Conservation (phyloP, 2,113 vertebrate genomes). For the Elephas maximus region DNA sequence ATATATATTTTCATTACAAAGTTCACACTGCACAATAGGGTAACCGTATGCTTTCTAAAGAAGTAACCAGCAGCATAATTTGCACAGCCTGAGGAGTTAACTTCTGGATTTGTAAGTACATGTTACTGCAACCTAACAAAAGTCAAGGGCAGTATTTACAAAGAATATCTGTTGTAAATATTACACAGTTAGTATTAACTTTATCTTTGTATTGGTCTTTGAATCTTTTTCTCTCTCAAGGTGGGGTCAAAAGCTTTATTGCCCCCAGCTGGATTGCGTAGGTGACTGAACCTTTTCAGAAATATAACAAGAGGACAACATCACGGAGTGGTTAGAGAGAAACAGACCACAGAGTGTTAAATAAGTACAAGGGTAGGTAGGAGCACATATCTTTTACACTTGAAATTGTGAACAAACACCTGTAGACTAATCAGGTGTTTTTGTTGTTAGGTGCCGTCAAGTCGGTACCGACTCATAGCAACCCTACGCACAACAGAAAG, state of each 20-base stretch:
- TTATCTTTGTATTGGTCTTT: background rate
- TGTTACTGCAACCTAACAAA: background rate
- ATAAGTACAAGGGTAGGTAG: background rate
- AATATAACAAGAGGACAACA: background rate
- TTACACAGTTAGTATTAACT: background rate
- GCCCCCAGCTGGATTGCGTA: background rate
- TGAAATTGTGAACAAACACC: background rate
- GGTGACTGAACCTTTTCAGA: background rate
- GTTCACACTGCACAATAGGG: background rate
- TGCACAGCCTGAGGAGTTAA: background rate
- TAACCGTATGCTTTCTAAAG: background rate
- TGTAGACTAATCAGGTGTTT: too few species aligned
- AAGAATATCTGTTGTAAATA: background rate
- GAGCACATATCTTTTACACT: background rate
- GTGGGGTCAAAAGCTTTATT: background rate
- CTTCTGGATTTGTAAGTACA: background rate
- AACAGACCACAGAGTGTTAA: background rate
- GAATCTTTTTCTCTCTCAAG: background rate
- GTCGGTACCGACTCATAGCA: too few species aligned
- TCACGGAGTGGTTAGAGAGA: background rate
- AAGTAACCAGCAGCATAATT: background rate
- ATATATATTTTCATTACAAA: background rate
- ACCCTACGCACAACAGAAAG: too few species aligned
- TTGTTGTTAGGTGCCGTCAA: too few species aligned
- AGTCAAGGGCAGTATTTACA: background rate